A percentile compares a stretch with the other conserved stretches of the same genome.
These are phyloP conservation scores for Siderastrea siderea DNA, from an alignment of 92 coral and sea anemone genomes.

Conservation along the genomic window DNA sequence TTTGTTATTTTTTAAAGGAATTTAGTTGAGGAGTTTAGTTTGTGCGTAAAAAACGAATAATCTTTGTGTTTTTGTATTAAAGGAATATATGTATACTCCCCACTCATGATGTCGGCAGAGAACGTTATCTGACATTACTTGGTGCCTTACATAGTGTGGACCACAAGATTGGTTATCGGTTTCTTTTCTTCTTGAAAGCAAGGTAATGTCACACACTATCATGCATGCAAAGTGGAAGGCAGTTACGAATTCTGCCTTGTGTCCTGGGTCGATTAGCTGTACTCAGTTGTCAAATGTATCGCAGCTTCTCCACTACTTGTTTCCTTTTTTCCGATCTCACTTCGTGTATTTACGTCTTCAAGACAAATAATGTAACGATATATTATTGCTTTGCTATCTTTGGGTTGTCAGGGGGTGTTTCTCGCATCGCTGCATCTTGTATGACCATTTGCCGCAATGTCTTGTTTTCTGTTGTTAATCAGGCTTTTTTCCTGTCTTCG, in stretches of 20 bases:
- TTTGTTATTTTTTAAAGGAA: too few species aligned
- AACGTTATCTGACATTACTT: constrained; percentile 87
- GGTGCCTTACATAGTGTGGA: constrained; percentile 89
- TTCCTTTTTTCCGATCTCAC: too few species aligned
- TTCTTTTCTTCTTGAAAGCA: constrained; percentile 93
- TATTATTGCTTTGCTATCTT: too few species aligned
- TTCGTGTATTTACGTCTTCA: background rate
- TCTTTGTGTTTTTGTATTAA: constrained; percentile 10
- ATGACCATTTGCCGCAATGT: background rate
- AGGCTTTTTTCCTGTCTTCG: background rate
- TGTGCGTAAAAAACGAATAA: background rate
- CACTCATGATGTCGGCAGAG: constrained; percentile 92
- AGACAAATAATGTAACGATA: too few species aligned
- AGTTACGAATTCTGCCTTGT: too few species aligned
- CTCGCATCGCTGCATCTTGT: background rate
- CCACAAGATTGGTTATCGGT: constrained; percentile 92
- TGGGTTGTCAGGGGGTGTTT: too few species aligned
- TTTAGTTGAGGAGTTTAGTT: too few species aligned
- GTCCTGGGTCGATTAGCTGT: too few species aligned
- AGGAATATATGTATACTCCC: constrained; percentile 94
- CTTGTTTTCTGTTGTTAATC: background rate
- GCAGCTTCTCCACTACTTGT: too few species aligned
- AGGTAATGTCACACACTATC: constrained; percentile 52
- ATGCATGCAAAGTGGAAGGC: too few species aligned
- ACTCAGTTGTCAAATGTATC: too few species aligned